Base-by-base conservation (phyloP, 2,888 invertebrate species). In the Torymus aiolomorphi region DNA sequence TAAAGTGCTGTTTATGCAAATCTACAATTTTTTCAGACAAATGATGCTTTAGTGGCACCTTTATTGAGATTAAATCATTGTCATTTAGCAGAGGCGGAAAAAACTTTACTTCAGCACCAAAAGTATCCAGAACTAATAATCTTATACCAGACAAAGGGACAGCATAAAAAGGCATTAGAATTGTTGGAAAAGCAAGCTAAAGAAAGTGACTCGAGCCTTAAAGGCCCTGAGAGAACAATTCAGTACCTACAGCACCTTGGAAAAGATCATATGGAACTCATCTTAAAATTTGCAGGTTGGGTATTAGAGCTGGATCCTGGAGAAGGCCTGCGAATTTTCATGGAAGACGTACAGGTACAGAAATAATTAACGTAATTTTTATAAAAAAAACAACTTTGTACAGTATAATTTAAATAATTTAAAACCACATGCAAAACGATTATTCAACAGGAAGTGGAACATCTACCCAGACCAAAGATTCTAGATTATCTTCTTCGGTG, bases 201-300 rank as follows among this genome's bases (percentile, higher is more conserved):
- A 87, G 92, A 95, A 88, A 93, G 93, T 0, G 95, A 96, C 86
- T 96, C 97, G 2, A 94, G 94, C 82, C 91, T 97, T 0, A 94
- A 93, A 86, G 97, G 97, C 0, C 94, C 95, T 82, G 95, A 97
- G 81, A 93, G 95, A 84, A 97, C 97, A 0, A 95, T 98, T 86
- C 94, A 95, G 82, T 99, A 99, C 91, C 92, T 99, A 76, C 98
- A 99, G 88, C 94, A 95, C 85, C 92, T 99, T 82, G 97, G 96
- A 92, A 91, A 88, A 89, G 88, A 88, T 84, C 94, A 98, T 86
- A 92, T 97, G 84, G 95, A 96, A 82, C 91, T 98, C 81, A 98
- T 99, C 87, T 95, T 98, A 87, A 96, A 98, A 88, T 99, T 97
- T 92, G 94, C 98, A 20, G 95, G 96, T 83, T 98, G 98, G 97